phyloP scores from a whole-genome alignment of 2,113 vertebrate species.

The Melanotaenia duboulayi region DNA sequence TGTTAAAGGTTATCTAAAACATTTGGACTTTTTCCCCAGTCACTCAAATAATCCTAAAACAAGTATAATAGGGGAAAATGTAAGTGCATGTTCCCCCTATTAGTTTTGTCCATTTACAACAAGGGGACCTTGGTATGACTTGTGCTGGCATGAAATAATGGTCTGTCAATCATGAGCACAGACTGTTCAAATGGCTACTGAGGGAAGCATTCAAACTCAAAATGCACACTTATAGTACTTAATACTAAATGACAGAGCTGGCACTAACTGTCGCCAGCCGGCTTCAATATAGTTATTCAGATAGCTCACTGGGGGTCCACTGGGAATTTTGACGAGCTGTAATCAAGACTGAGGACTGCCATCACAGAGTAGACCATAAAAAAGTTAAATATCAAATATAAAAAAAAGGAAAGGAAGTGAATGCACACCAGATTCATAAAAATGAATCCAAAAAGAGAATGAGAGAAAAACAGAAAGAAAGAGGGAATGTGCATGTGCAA shows the following conservation, averaged over 20 bases:
- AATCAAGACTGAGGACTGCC: conserved; percentile 49
- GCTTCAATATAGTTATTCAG: conserved; percentile 33
- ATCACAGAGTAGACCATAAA: conserved; percentile 19
- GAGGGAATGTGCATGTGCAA: conserved; percentile 38
- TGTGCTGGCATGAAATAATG: conserved; percentile 6
- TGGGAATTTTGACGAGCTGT: conserved; percentile 31
- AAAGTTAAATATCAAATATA: neutral
- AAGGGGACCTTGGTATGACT: conserved; percentile 10
- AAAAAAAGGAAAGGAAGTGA: neutral
- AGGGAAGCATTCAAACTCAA: conserved; percentile 18
- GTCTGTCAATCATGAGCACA: conserved; percentile 10
- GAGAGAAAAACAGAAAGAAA: neutral
- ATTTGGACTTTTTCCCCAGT: conserved; percentile 17
- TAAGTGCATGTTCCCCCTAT: conserved; percentile 1
- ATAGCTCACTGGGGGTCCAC: conserved; percentile 44
- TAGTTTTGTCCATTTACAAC: conserved; percentile 23
- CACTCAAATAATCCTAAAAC: conserved; percentile 8
- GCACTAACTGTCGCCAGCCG: conserved; percentile 13
- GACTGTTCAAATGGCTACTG: conserved; percentile 24
- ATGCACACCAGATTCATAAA: neutral
- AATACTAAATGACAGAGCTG: conserved; percentile 8
- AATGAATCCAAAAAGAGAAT: conserved; percentile 23
- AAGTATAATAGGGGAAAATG: conserved; percentile 3
- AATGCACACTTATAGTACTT: conserved; percentile 2
- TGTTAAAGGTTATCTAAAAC: conserved; percentile 34